Evolutionary conservation across 2,888 invertebrate species (phyloP).

Genomic region (Morinoia aosen): DNA sequence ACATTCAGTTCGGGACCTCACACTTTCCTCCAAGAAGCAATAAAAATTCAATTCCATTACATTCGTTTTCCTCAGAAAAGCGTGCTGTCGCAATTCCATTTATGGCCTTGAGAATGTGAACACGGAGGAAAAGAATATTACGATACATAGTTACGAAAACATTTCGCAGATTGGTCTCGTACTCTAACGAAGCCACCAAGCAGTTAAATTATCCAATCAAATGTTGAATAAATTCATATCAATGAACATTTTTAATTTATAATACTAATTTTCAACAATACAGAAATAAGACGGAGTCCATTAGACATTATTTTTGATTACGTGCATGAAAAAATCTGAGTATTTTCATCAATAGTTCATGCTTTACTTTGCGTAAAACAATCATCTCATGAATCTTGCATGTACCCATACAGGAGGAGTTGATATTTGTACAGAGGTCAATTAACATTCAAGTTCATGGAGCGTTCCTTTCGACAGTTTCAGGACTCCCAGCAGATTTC

Average conservation of each 20-base stretch:
- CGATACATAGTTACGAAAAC: neutral
- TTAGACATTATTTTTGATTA: neutral
- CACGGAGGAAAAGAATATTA: neutral
- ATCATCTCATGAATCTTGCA: neutral
- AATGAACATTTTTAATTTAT: too few species aligned
- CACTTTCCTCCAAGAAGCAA: too few species aligned
- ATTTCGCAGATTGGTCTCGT: neutral
- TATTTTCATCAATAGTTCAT: neutral
- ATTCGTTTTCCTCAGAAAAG: neutral
- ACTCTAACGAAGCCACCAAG: neutral
- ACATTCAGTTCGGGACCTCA: too few species aligned
- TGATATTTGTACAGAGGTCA: neutral
- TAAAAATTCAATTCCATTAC: neutral
- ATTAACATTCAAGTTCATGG: neutral
- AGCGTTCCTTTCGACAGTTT: neutral
- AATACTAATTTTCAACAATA: too few species aligned
- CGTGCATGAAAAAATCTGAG: neutral
- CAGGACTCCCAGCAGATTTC: neutral
- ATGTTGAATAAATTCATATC: too few species aligned
- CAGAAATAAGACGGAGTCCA: neutral
- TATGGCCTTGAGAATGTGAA: neutral
- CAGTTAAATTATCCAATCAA: too few species aligned
- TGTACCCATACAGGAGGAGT: neutral
- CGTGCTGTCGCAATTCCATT: neutral
- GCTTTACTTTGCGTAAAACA: neutral